A percentile compares a stretch with the other conserved stretches of the same genome.
phyloP scores from a whole-genome alignment of 2,888 invertebrate genomes.

The Drosophila prostipennis region DNA sequence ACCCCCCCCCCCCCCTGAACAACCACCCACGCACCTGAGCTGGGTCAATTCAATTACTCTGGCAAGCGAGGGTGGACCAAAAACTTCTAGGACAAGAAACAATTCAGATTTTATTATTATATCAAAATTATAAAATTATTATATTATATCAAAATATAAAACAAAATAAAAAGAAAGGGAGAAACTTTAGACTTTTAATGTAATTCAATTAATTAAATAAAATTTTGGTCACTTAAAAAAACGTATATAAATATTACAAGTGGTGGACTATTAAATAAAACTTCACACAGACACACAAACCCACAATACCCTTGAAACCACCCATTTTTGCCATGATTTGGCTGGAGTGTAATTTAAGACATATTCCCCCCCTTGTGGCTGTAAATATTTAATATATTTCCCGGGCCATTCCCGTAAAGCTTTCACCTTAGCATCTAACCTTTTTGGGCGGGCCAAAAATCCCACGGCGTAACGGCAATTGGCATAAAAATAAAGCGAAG shows the following conservation, averaged over 20 bases:
- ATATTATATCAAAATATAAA: too few species aligned
- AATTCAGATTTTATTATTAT: too few species aligned
- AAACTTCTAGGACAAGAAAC: not conserved
- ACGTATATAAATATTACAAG: too few species aligned
- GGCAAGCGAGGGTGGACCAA: not conserved
- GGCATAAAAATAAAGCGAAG: constrained; percentile 61
- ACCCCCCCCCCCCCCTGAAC: not conserved
- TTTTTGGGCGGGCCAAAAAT: not conserved
- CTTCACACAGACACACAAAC: too few species aligned
- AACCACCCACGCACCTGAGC: constrained; percentile 10
- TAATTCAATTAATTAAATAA: too few species aligned
- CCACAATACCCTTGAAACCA: not conserved
- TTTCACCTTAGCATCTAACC: constrained; percentile 26
- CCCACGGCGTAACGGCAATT: constrained; percentile 18
- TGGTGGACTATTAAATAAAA: too few species aligned
- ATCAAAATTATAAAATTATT: too few species aligned
- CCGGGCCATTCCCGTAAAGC: constrained; percentile 55
- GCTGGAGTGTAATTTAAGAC: constrained; percentile 59
- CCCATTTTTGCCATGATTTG: constrained; percentile 37
- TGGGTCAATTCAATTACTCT: constrained; percentile 36
- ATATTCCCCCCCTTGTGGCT: constrained; percentile 57
- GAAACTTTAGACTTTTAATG: too few species aligned
- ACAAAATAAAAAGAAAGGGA: too few species aligned
- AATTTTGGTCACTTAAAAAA: too few species aligned
- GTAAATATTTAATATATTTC: constrained; percentile 57